Percentiles rank a stretch among this genome's conserved stretches.
Conservation (phyloP, 2,888 invertebrate species). For the Belgica antarctica region DNA sequence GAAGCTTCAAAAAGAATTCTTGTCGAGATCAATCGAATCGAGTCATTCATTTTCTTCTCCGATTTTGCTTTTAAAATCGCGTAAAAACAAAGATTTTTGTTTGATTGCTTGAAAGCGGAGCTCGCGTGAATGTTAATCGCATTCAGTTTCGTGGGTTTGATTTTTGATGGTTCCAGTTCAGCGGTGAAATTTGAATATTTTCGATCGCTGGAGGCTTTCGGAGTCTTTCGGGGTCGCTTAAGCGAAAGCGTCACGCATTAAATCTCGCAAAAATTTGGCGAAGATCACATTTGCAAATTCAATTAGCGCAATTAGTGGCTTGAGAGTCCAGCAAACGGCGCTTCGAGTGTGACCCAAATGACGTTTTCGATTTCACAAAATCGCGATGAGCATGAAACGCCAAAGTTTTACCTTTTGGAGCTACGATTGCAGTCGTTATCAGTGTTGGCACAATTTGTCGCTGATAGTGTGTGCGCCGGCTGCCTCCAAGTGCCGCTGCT, state of each 20-base stretch:
- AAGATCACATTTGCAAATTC: neutral
- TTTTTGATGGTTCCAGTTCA: slow-evolving; percentile 19
- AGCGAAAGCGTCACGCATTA: neutral
- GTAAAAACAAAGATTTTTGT: neutral
- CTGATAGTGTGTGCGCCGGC: slow-evolving; percentile 5
- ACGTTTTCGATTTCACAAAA: neutral
- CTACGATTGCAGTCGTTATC: slow-evolving; percentile 34
- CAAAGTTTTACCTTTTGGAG: slow-evolving; percentile 22
- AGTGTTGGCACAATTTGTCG: neutral
- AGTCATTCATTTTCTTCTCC: too few relatives aligned
- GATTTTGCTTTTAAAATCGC: neutral
- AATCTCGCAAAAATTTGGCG: neutral
- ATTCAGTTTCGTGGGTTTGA: neutral
- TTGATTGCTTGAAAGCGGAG: neutral
- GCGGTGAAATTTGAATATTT: neutral
- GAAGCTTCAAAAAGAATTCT: neutral
- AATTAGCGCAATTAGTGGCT: neutral
- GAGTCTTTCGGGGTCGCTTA: neutral
- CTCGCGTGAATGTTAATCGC: too few relatives aligned
- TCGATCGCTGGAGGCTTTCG: neutral
- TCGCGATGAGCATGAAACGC: neutral
- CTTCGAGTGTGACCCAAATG: neutral
- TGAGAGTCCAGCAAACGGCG: neutral
- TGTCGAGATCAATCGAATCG: neutral
- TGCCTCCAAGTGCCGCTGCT: neutral